phyloP scores from a whole-genome alignment of 2,797 vertebrate species.

The Anabas testudineus region DNA sequence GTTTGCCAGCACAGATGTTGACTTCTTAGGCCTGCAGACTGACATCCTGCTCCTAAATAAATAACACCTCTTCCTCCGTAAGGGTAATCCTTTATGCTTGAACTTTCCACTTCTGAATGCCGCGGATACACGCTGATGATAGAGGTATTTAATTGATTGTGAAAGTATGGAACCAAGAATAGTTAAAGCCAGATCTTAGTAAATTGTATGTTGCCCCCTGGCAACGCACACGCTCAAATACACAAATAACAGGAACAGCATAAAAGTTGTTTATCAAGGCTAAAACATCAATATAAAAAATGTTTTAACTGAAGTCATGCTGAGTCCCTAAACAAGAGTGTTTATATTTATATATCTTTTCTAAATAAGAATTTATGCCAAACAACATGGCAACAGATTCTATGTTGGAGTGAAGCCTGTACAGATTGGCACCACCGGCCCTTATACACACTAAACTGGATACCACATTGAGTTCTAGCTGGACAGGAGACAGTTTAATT shows the following conservation, averaged over 20 bases:
- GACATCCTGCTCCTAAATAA: constrained; percentile 34
- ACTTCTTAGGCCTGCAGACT: constrained; percentile 17
- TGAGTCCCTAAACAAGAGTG: constrained; percentile 33
- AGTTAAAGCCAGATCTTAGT: constrained; percentile 4
- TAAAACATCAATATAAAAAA: constrained; percentile 29
- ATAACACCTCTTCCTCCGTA: constrained; percentile 15
- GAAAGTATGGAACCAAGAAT: constrained; percentile 33
- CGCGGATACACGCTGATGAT: background rate
- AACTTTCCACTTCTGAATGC: background rate
- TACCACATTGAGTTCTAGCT: constrained; percentile 35
- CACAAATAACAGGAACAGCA: constrained; percentile 10
- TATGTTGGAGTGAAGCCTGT: constrained; percentile 51
- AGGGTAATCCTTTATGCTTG: constrained; percentile 24
- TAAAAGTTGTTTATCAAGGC: constrained; percentile 28
- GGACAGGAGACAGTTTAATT: constrained; percentile 62
- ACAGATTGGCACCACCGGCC: constrained; percentile 38
- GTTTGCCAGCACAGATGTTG: constrained; percentile 20
- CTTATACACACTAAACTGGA: constrained; percentile 51
- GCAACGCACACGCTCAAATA: background rate
- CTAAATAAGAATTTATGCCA: constrained; percentile 55
- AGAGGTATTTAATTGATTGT: constrained; percentile 16
- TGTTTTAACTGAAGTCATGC: constrained; percentile 48
- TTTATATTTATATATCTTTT: constrained; percentile 58
- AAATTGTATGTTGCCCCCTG: constrained; percentile 3
- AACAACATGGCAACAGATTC: constrained; percentile 51